Conservation (phyloP, 2,888 invertebrate genomes). For the Callinectes sapidus region DNA sequence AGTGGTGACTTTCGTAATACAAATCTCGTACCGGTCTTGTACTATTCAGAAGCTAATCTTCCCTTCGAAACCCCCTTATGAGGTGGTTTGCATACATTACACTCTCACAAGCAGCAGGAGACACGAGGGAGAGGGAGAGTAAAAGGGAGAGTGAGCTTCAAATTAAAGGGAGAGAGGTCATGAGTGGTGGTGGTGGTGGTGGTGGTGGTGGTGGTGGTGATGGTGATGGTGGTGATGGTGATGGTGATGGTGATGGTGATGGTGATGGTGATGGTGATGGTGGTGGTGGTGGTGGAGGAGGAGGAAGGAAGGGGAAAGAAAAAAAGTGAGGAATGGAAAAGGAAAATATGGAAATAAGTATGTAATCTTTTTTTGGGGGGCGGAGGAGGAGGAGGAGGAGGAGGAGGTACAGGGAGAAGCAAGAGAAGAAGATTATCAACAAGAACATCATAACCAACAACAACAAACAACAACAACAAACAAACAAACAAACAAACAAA, state of each 20-base stretch:
- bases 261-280: neutral
- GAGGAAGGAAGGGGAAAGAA: neutral
- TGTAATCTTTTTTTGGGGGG: too few species aligned
- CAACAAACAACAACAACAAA: too few species aligned
- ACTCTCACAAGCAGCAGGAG: neutral
- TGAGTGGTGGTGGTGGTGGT: neutral
- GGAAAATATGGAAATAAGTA: too few species aligned
- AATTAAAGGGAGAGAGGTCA: neutral
- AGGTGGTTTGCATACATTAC: neutral
- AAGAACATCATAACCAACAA: too few species aligned
- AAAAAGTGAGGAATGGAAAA: too few species aligned
- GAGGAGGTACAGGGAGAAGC: too few species aligned
- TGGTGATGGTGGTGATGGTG: neutral
- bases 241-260: neutral
- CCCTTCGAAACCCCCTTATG: neutral
- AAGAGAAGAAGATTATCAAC: too few species aligned
- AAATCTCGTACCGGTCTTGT: neutral
- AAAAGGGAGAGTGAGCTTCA: neutral
- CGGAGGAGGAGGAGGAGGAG: too few species aligned
- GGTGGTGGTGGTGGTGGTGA: neutral
- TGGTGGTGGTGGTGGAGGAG: neutral
- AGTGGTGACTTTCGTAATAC: neutral
- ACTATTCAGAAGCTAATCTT: neutral
- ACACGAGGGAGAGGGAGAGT: neutral
- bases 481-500: too few species aligned